Evolutionary conservation across 2,888 invertebrate species (phyloP).

Genomic region (Microctonus hyperodae): DNA sequence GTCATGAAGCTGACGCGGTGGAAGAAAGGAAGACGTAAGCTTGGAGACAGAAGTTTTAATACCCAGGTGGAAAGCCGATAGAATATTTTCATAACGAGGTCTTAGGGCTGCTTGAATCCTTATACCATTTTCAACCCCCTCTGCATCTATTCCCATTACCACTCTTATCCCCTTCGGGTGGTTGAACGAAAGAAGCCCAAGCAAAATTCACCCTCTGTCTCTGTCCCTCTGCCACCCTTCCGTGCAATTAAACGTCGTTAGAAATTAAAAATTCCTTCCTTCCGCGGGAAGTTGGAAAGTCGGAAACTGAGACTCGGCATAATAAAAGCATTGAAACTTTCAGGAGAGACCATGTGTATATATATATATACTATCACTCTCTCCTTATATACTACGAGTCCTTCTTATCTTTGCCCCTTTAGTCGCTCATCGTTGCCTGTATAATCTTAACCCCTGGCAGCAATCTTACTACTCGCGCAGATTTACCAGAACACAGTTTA

Average conservation of each 20-base stretch:
- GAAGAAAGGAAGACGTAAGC: conserved; percentile 26
- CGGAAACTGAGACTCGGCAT: conserved; percentile 39
- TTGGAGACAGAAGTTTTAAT: conserved; percentile 41
- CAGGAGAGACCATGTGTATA: conserved; percentile 26
- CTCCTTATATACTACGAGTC: conserved; percentile 7
- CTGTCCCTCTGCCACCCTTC: conserved; percentile 30
- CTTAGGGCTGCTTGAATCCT: conserved; percentile 27
- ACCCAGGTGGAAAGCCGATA: conserved; percentile 38
- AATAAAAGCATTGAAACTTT: conserved; percentile 44
- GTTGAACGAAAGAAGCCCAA: not conserved
- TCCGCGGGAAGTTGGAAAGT: conserved; percentile 40
- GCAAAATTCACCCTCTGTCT: not conserved
- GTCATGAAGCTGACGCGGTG: conserved; percentile 1
- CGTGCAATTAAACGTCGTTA: conserved; percentile 46
- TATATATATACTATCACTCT: conserved; percentile 25
- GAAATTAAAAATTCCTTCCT: conserved; percentile 46
- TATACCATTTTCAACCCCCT: conserved; percentile 18
- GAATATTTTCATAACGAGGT: conserved; percentile 41
- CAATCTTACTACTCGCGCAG: not conserved
- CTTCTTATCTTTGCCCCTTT: conserved; percentile 24
- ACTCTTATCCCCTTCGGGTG: conserved; percentile 2
- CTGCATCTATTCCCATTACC: conserved; percentile 7
- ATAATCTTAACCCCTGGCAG: conserved; percentile 26
- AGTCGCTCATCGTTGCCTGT: conserved; percentile 25
- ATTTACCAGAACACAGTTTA: conserved; percentile 9